These are phyloP conservation scores for Neodiprion pinetum DNA, from an alignment of 1,140 invertebrate species.

Conservation along the genomic window DNA sequence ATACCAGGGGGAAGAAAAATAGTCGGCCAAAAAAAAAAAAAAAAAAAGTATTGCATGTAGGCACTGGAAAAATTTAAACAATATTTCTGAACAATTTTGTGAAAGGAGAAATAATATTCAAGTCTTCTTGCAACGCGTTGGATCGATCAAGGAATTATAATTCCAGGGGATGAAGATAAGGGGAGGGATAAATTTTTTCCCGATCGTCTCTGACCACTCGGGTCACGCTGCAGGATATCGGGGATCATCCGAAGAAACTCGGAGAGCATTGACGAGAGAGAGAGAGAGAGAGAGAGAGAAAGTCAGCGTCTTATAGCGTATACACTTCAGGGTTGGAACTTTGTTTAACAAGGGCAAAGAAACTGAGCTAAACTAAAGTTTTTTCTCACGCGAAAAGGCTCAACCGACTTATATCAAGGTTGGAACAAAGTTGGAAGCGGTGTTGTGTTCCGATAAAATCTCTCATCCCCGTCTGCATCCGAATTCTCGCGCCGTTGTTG, in stretches of 20 bases:
- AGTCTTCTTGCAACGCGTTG: no score
- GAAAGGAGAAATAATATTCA: no score
- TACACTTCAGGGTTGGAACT: neutral
- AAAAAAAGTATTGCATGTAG: no score
- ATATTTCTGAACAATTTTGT: no score
- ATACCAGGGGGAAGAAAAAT: no score
- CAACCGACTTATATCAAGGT: neutral
- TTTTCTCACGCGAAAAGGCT: neutral
- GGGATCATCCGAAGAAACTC: constrained; percentile 8
- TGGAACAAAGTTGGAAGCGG: neutral
- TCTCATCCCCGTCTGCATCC: neutral
- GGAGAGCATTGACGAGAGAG: neutral
- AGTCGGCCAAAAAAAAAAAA: no score
- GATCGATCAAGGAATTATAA: no score
- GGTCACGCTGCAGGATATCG: constrained; percentile 26
- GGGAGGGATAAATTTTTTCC: no score
- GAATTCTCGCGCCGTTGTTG: neutral
- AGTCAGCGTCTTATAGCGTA: no score
- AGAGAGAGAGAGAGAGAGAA: neutral
- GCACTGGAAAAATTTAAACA: no score
- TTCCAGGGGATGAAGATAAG: no score
- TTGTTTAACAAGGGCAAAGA: neutral
- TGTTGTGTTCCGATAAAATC: neutral
- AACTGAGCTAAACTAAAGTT: neutral
- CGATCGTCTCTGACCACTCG: no score